Evolutionary conservation across 2,797 vertebrate genomes (phyloP).

Genomic region (Pogoniulus pusillus): DNA sequence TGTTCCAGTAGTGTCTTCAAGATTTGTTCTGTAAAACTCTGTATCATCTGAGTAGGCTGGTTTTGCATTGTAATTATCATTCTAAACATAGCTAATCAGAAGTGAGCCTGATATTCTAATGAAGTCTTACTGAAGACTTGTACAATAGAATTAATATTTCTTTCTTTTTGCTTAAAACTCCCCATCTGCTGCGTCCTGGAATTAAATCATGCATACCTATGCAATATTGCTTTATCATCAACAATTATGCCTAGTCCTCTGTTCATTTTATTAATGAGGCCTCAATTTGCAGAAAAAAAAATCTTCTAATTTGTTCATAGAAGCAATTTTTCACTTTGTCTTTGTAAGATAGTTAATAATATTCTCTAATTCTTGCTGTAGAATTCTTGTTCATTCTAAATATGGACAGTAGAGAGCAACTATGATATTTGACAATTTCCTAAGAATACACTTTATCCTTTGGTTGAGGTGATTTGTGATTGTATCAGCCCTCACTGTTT

Average conservation of each 20-base stretch:
- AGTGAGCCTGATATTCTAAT: background rate
- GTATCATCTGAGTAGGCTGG: background rate
- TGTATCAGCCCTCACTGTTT: too few species aligned
- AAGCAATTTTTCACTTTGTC: background rate
- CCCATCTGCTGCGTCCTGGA: background rate
- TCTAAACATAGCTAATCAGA: slow-evolving; percentile 3
- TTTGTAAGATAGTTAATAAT: background rate
- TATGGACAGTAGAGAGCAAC: too few species aligned
- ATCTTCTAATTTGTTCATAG: background rate
- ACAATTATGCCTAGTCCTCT: background rate
- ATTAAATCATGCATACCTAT: background rate
- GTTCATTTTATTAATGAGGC: background rate
- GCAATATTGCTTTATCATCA: background rate
- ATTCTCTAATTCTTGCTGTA: too few species aligned
- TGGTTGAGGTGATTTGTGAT: too few species aligned
- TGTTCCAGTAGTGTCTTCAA: background rate
- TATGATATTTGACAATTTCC: too few species aligned
- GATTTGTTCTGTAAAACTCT: background rate
- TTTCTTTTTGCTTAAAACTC: slow-evolving; percentile 2
- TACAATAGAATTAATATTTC: background rate
- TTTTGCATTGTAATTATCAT: slow-evolving; percentile 1
- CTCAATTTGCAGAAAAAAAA: background rate
- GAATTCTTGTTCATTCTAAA: too few species aligned
- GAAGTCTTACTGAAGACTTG: background rate
- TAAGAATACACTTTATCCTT: too few species aligned